Evolutionary conservation across 2,888 invertebrate genomes (phyloP), one percentile per base, ranked within the genome.

Genomic region (Stramonita haemastoma): DNA sequence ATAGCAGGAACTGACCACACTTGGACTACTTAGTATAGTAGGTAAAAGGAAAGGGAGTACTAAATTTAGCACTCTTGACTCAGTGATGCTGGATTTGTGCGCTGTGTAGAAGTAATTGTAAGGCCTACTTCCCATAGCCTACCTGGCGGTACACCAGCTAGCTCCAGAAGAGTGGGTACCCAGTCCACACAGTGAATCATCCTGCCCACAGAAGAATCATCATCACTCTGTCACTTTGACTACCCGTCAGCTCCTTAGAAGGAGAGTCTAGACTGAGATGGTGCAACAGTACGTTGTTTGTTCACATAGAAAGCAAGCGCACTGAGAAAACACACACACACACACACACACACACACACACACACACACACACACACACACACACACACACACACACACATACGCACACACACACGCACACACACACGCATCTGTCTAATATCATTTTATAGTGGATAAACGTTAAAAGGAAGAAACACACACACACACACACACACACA

Each of bases 131-230:
- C 15, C 15, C 15, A n/a, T n/a, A 60, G 19, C 66, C 11, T 73
- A 93, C 93, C 91, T 89, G 91, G 86, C 46, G 77, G 87, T n/a
- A 93, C 93, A 15, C 96, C 96, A 56, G 96, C 96, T 8, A 95
- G 93, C 11, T 93, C 92, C 15, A 96, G 90, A 29, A 96, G 90
- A 5, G 96, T 96, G 4, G 96, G 95, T 87, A 95, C 95, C 96
- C 96, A 96, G 92, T 96, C 96, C n/a, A 96, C 96, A 17, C 96
- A 96, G 91, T 96, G 96, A 36, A 96, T 95, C 91, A 96, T 92
- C 73, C 89, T 90, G 87, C 15, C 77, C 29, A 32, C 22, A 22
- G 34, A 60, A 15, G 8, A 17, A 17, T 15, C 13, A 60, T 17
- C 8, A 26, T 19, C n/a, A 77, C 15, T 15, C n/a, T 15, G 77